Evolutionary conservation across 2,113 vertebrate species (phyloP).

Genomic region (Coryphaenoides rupestris): DNA sequence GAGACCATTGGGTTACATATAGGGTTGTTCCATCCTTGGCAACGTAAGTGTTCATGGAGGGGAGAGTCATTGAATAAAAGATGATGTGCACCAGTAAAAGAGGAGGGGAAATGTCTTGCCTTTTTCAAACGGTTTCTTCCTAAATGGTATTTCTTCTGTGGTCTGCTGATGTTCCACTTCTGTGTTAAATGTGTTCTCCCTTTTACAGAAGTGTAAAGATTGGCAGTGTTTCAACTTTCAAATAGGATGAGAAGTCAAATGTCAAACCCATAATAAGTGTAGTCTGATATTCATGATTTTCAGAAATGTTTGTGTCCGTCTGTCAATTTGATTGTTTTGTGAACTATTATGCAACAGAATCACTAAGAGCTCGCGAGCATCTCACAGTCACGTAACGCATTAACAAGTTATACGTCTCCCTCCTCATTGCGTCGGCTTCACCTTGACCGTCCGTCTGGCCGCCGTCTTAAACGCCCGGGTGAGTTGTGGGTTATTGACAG

Average conservation of each 20-base stretch:
- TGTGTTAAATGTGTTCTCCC: no score
- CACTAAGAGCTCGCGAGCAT: not conserved
- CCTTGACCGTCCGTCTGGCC: no score
- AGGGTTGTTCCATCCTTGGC: slow-evolving; percentile 8
- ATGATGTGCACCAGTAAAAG: not conserved
- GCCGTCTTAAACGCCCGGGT: slow-evolving; percentile 21
- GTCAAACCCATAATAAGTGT: slow-evolving; percentile 27
- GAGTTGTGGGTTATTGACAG: slow-evolving; percentile 42
- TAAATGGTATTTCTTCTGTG: no score
- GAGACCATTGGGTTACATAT: slow-evolving; percentile 31
- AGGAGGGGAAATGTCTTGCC: slow-evolving; percentile 11
- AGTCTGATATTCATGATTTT: slow-evolving; percentile 38
- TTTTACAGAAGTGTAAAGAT: slow-evolving; percentile 28
- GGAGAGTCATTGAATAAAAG: slow-evolving; percentile 20
- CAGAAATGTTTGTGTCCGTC: not conserved
- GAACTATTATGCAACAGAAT: slow-evolving; percentile 1
- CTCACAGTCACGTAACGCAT: not conserved
- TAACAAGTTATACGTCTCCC: slow-evolving; percentile 3
- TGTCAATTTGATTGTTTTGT: not conserved
- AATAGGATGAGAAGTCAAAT: slow-evolving; percentile 30
- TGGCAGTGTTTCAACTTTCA: slow-evolving; percentile 40
- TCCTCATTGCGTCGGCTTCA: slow-evolving; percentile 20
- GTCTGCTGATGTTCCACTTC: no score
- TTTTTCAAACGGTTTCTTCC: slow-evolving; percentile 16
- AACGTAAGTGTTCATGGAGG: slow-evolving; percentile 29